Percentiles rank a stretch among this genome's conserved stretches.
Conservation (phyloP, 2,113 vertebrate genomes). For the Verasper variegatus region DNA sequence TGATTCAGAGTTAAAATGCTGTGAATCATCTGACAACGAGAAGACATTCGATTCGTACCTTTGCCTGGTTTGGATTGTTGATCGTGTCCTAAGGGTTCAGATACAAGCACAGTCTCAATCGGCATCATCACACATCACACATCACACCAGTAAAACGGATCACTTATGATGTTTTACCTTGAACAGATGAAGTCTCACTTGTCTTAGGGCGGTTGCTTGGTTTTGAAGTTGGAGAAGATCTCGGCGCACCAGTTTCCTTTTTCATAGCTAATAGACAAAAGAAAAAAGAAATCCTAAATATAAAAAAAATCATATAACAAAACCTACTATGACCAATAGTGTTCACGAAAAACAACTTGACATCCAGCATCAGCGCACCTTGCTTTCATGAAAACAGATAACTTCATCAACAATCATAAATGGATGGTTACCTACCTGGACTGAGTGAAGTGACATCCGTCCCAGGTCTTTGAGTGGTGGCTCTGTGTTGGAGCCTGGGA, state of each 20-base stretch:
- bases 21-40: not conserved
- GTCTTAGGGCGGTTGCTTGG: not conserved
- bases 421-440: no score
- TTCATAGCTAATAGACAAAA: not conserved
- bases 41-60: not conserved
- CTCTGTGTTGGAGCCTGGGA: no score
- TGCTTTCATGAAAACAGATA: no score
- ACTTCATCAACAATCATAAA: no score
- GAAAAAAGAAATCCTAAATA: not conserved
- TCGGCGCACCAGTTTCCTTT: rapidly evolving
- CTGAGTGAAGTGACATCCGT: no score
- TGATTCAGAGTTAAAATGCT: not conserved
- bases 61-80: not conserved
- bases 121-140: not conserved
- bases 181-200: rapidly evolving
- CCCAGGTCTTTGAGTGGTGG: no score
- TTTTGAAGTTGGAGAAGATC: rapidly evolving
- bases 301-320: not conserved
- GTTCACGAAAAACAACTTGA: no score
- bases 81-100: not conserved
- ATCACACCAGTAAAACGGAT: not conserved
- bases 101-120: not conserved
- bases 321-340: no score
- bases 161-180: not conserved
- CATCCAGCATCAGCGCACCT: no score